Evolutionary conservation across 1,140 invertebrate species (phyloP).

Genomic region (Drosophila rhopaloa): DNA sequence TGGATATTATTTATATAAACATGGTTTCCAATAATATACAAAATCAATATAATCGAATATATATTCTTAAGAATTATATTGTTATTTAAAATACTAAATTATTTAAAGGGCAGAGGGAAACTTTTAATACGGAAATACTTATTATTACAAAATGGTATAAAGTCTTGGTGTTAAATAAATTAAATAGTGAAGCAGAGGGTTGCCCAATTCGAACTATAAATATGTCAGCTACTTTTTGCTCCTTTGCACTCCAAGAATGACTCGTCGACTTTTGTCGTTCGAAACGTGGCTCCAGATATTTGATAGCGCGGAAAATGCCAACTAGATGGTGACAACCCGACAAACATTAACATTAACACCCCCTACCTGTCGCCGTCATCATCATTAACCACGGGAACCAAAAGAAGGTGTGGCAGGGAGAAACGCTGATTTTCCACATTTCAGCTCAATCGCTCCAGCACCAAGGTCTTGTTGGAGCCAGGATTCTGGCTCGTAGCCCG

Average conservation of each 20-base stretch:
- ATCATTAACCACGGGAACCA: conserved; percentile 45
- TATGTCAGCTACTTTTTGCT: neutral
- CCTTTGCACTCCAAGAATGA: conserved; percentile 5
- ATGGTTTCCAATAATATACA: too few relatives aligned
- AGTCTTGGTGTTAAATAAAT: neutral
- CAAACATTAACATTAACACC: conserved; percentile 19
- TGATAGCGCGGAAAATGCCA: conserved; percentile 29
- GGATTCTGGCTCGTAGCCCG: conserved; percentile 9
- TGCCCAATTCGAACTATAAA: neutral
- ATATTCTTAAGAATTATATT: too few relatives aligned
- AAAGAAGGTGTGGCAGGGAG: conserved; percentile 31
- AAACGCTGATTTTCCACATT: conserved; percentile 44
- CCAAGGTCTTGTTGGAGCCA: conserved; percentile 10
- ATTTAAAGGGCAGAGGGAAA: too few relatives aligned
- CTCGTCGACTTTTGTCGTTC: conserved; percentile 17
- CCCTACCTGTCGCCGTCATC: conserved; percentile 24
- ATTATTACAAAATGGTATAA: too few relatives aligned
- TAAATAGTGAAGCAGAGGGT: neutral
- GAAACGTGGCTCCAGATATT: conserved; percentile 15
- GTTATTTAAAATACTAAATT: too few relatives aligned
- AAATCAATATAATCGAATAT: too few relatives aligned
- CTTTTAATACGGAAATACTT: too few relatives aligned
- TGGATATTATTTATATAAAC: too few relatives aligned
- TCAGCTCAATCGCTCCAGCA: conserved; percentile 34
- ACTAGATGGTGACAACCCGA: conserved; percentile 25